A percentile compares a stretch with the other conserved stretches of the same genome.
Evolutionary conservation across 2,888 invertebrate genomes (phyloP).

Genomic region (Marasmarcha lunaedactyla): DNA sequence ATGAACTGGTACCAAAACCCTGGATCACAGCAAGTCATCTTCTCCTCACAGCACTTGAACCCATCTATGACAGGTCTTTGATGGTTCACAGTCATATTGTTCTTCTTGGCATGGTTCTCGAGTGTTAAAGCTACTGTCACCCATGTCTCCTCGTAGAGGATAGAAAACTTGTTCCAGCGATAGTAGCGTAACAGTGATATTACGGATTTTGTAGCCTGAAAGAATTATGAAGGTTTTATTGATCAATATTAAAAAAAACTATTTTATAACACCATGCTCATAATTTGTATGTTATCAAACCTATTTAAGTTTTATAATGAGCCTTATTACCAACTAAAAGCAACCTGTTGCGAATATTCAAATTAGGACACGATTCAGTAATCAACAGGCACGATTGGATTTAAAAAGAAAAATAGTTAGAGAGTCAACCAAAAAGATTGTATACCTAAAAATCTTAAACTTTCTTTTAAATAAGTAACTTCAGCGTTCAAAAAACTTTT

Average conservation of each 20-base stretch:
- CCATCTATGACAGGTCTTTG: constrained; percentile 77
- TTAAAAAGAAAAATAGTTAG: no score
- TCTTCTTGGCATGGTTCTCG: constrained; percentile 78
- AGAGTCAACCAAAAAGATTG: no score
- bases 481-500: no score
- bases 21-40: constrained; percentile 80
- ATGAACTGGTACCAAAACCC: constrained; percentile 87
- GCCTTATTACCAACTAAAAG: no score
- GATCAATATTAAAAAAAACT: neutral
- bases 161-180: constrained; percentile 94
- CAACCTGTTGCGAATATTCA: no score
- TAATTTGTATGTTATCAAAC: no score
- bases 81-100: constrained; percentile 88
- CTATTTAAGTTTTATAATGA: no score
- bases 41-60: constrained; percentile 82
- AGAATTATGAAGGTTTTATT: constrained; percentile 13
- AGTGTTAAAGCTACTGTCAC: constrained; percentile 85
- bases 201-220: constrained; percentile 92
- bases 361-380: no score
- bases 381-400: no score
- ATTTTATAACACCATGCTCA: neutral
- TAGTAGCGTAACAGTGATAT: constrained; percentile 91
- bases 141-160: constrained; percentile 86
- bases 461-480: no score
- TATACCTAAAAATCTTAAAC: no score